Conservation (phyloP, 2,113 vertebrate genomes). For the Petrocephalus zakoni region DNA sequence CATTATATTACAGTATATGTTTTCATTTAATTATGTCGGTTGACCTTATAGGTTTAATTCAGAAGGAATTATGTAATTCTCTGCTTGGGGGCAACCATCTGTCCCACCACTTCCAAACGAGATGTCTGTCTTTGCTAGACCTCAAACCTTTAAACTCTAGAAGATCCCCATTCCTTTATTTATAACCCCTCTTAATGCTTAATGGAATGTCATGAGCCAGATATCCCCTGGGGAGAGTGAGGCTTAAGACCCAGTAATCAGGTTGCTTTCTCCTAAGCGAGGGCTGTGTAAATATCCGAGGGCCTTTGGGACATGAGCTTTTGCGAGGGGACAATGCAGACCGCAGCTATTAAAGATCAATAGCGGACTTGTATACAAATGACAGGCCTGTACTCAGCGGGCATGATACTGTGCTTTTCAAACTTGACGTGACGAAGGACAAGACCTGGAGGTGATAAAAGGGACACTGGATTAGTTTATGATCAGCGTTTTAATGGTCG, state of each 20-base stretch:
- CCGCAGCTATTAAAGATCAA: not conserved
- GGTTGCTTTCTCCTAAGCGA: not conserved
- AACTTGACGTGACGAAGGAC: not conserved
- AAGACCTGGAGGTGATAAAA: not conserved
- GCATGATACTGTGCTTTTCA: not conserved
- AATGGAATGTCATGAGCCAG: not conserved
- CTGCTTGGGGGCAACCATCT: conserved; percentile 16
- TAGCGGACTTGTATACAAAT: too few species aligned
- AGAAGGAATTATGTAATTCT: conserved; percentile 31
- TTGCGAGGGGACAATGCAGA: not conserved
- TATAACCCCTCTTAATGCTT: not conserved
- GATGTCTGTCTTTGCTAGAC: not conserved
- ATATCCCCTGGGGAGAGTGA: not conserved
- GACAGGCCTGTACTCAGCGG: not conserved
- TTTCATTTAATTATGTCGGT: conserved; percentile 33
- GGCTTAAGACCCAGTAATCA: conserved; percentile 2
- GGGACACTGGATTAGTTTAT: not conserved
- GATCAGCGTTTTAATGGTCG: not conserved
- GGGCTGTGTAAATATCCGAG: not conserved
- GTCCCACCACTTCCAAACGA: not conserved
- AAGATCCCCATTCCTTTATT: not conserved
- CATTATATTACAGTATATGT: conserved; percentile 21
- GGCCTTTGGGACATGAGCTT: not conserved
- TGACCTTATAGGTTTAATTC: not conserved
- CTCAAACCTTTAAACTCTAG: not conserved